Base-by-base conservation (phyloP, 2,888 invertebrate species). In the Anticlea derivata region DNA sequence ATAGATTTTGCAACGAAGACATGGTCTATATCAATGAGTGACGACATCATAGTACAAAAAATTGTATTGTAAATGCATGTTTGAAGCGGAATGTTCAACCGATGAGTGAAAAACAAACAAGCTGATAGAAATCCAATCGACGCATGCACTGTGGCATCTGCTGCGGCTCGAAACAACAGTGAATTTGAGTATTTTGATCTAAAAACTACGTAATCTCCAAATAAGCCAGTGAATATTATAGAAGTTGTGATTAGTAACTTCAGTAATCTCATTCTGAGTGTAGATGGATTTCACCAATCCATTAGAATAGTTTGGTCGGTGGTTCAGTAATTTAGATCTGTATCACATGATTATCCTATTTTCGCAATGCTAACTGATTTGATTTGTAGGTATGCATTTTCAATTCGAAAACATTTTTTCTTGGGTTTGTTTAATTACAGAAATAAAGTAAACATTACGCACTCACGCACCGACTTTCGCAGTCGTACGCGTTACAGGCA, bases 11-110 rank as follows among this genome's bases (percentile, higher is more conserved):
- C 89, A 0, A 80, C 78, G n/a, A 89, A 66, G 27, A 79, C 68
- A 64, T 89, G 89, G 43, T 89, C 89, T 0, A 88, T 43, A 61
- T 89, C 89, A 12, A 89, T 89, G 0, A 83, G 41, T 0, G 80
- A 78, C 0, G 89, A 83, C 1, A 85, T 44, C 0, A 75, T 5
- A 0, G 86, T 81, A 27, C 90, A 89, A 22, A 87, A 66, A 12
- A 73, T 23, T 0, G 81, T 60, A 46, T 88, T 77, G 1, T 60
- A 66, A 1, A 76, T 11, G 37, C 67, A 66, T 0, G 69, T 67
- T 11, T 76, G 58, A 0, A 54, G 39, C 1, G 69, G 61, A 0
- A 80, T 10, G 35, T 66, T 68, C 0, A 68, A 55, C 7, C 79
- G 80, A 27, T 80, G 60, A 30, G 66, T 75, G 11, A 87, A 84